These are phyloP conservation scores for Eidolon dupreanum DNA, from an alignment of 2,797 vertebrate species.

Conservation along the genomic window DNA sequence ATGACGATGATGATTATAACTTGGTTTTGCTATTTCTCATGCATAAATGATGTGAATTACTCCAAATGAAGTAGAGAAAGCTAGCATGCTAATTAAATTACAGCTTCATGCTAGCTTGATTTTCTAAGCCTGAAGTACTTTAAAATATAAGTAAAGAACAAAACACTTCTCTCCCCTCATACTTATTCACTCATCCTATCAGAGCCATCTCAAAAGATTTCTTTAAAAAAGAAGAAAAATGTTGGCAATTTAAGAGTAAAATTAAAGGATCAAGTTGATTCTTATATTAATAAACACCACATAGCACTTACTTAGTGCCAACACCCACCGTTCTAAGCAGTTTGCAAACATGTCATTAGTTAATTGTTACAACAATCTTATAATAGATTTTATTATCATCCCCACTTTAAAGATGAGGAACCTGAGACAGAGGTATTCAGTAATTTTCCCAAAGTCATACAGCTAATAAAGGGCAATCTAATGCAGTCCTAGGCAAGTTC, in stretches of 20 bases:
- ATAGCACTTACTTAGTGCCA: neutral
- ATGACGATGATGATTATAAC: neutral
- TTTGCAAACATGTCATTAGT: neutral
- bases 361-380: neutral
- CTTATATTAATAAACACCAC: neutral
- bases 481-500: neutral
- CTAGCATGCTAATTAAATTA: neutral
- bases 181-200: neutral
- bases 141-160: conserved; percentile 2
- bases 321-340: neutral
- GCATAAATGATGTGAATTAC: neutral
- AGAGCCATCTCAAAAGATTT: neutral
- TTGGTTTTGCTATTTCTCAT: neutral
- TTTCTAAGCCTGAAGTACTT: neutral
- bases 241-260: neutral
- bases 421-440: neutral
- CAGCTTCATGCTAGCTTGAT: neutral
- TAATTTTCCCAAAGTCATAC: neutral
- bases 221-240: neutral
- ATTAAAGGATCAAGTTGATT: neutral
- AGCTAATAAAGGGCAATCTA: neutral
- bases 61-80: neutral
- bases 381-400: neutral
- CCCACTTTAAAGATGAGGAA: neutral
- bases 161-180: neutral